Conservation (phyloP, 2,113 vertebrate genomes). For the Marcusenius ussheri region DNA sequence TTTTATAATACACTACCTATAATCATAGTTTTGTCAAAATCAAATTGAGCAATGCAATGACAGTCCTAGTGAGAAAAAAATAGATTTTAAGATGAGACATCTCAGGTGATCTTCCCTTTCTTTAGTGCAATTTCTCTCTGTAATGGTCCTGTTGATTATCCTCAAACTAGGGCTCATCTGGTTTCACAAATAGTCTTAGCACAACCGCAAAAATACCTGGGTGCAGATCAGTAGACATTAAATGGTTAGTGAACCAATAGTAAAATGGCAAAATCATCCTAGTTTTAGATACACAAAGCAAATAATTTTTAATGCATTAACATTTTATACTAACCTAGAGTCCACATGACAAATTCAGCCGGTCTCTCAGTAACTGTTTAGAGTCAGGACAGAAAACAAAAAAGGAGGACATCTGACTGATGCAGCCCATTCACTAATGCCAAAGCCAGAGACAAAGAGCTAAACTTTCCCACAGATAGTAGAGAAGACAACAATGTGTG, state of each 20-base stretch:
- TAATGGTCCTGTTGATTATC: neutral
- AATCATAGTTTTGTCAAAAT: neutral
- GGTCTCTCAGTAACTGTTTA: neutral
- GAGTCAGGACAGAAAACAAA: neutral
- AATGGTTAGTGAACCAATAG: neutral
- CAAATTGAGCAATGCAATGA: neutral
- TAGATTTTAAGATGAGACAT: neutral
- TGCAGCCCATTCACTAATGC: neutral
- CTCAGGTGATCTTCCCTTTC: neutral
- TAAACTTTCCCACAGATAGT: neutral
- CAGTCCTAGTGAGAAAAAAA: neutral
- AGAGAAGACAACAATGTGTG: neutral
- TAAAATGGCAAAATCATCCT: neutral
- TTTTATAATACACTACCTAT: neutral
- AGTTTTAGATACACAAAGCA: neutral
- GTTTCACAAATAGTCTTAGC: neutral
- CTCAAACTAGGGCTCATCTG: neutral
- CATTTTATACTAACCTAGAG: neutral
- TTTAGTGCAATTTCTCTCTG: neutral
- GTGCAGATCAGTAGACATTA: neutral
- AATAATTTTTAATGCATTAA: neutral
- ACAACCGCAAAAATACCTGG: neutral
- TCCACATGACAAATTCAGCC: neutral
- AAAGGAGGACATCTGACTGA: neutral
- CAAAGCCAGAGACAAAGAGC: neutral